Percentiles rank a stretch among this genome's conserved stretches.
Evolutionary conservation across 2,888 invertebrate species (phyloP).

Genomic region (Cryptus viduatorius): DNA sequence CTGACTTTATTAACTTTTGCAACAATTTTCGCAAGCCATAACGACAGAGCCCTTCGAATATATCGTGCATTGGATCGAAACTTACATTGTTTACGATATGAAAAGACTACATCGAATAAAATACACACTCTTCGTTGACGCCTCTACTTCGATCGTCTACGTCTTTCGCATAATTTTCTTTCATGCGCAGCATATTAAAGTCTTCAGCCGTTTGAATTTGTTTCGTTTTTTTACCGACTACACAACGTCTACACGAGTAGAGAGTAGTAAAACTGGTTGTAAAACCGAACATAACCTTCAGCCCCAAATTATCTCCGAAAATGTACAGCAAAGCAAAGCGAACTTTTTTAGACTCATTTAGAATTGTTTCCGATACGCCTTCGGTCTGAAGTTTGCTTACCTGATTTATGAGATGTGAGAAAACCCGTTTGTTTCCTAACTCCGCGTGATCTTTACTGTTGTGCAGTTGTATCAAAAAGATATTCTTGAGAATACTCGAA

Average conservation of each 20-base stretch:
- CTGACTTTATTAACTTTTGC: slow-evolving; percentile 45
- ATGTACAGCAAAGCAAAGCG: slow-evolving; percentile 54
- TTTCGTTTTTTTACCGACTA: slow-evolving; percentile 57
- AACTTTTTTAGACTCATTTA: slow-evolving; percentile 26
- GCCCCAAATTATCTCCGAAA: slow-evolving; percentile 61
- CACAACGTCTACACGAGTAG: slow-evolving; percentile 72
- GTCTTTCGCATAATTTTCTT: slow-evolving; percentile 65
- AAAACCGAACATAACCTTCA: slow-evolving; percentile 63
- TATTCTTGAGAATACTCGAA: slow-evolving; percentile 44
- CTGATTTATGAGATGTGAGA: slow-evolving; percentile 36
- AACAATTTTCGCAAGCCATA: slow-evolving; percentile 63
- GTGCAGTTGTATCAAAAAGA: slow-evolving; percentile 45
- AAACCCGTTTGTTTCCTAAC: slow-evolving; percentile 54
- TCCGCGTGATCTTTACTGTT: slow-evolving; percentile 23
- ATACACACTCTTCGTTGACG: slow-evolving; percentile 67
- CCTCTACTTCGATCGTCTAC: slow-evolving; percentile 60
- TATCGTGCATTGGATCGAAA: slow-evolving; percentile 67
- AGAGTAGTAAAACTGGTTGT: slow-evolving; percentile 55
- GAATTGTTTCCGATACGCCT: slow-evolving; percentile 46
- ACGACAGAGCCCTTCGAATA: slow-evolving; percentile 66
- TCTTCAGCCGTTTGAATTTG: slow-evolving; percentile 62
- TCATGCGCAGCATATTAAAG: slow-evolving; percentile 52
- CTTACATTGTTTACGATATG: slow-evolving; percentile 55
- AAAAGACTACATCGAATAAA: slow-evolving; percentile 66
- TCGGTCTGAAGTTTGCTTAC: slow-evolving; percentile 44